phyloP scores from a whole-genome alignment of 1,140 invertebrate genomes.

The Cataglyphis hispanica region DNA sequence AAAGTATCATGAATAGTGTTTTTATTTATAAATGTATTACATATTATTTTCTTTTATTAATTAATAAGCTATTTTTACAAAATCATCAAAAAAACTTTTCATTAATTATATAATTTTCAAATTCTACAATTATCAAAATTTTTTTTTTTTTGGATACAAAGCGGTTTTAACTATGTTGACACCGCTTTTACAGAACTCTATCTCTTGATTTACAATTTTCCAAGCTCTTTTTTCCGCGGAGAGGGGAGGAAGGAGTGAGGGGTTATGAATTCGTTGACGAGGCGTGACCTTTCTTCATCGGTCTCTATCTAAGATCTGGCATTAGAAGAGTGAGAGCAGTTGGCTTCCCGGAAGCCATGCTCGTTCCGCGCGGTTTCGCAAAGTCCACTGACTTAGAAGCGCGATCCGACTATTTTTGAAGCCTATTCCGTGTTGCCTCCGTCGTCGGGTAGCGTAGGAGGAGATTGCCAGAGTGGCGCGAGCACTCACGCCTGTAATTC shows the following conservation, averaged over 20 bases:
- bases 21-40: not conserved
- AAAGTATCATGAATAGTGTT: not conserved
- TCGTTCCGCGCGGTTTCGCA: slow-evolving; percentile 51
- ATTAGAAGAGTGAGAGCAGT: not conserved
- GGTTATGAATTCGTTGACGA: not conserved
- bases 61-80: not conserved
- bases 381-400: slow-evolving; percentile 58
- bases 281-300: not conserved
- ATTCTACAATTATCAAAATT: not conserved
- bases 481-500: slow-evolving; percentile 54
- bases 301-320: not conserved
- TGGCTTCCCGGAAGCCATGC: slow-evolving; percentile 63
- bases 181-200: not conserved
- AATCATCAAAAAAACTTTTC: not conserved
- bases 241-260: no score
- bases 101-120: not conserved
- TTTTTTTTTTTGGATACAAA: no score
- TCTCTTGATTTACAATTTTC: not conserved
- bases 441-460: not conserved
- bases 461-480: slow-evolving; percentile 22
- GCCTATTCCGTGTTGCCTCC: slow-evolving; percentile 4
- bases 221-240: not conserved
- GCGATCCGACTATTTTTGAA: slow-evolving; percentile 67
- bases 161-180: not conserved
- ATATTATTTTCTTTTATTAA: not conserved